Evolutionary conservation across 2,797 vertebrate genomes (phyloP), one percentile per base, ranked within the genome.

Genomic region (Phrynocephalus vlangalii): DNA sequence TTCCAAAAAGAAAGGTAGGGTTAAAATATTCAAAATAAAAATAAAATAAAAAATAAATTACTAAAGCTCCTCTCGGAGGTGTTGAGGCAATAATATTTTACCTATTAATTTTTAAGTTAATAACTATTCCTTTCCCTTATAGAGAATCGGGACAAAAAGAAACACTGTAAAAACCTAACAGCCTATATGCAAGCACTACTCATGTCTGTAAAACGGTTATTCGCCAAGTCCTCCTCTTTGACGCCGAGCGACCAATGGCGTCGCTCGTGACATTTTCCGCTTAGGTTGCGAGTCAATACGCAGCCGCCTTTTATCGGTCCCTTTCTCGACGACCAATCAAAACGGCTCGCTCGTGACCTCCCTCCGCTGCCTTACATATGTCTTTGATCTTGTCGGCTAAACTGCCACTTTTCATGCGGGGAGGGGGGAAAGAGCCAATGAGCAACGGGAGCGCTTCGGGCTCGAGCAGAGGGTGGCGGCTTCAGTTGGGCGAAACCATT

Each of bases 401-500:
- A 88, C 87, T 80, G 87, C 80, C 77, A 56, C 52, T 88, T 78
- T 67, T 48, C 82, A 6, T 50, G 26, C 38, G 9, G 33, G 28
- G 18, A 6, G 79, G 24, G 11, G 79, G 24, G 63, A n/a, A 84
- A 30, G 24, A 75, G 82, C 67, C 68, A 67, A 80, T 28, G 67
- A 30, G 56, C 33, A 71, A 18, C 13, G 70, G 50, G 52, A 81
- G 76, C 66, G 80, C n/a, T 10, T 3, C 22, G 1, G 20, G 71
- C 71, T 10, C 71, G 86, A 50, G 86, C 9, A 5, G 48, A 44
- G 16, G 9, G 22, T 56, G 22, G 22, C 26, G 70, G 33, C 22
- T 63, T 2, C 86, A 5, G 86, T 87, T 82, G 50, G 86, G 60
- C 48, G 56, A 67, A 73, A 79, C 88, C 88, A 86, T 52, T 73